Base-by-base conservation (phyloP, 2,797 vertebrate species). In the Moxostoma hubbsi region DNA sequence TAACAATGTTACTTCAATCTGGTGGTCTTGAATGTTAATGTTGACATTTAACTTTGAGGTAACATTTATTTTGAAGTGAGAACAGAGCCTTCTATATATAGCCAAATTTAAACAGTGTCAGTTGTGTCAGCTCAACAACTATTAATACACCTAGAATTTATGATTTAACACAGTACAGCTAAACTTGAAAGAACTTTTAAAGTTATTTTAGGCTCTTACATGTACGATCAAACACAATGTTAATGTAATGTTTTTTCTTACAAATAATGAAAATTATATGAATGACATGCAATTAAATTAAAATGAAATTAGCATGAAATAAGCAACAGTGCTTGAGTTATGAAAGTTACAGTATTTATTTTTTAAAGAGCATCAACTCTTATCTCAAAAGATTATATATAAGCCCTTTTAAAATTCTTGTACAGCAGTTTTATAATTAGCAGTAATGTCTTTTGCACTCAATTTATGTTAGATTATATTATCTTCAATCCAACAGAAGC, bases 21-120 rank as follows among this genome's bases (percentile, higher is more conserved):
- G 45, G 24, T 79, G 9, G 9, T 36, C 9, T 57, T 11, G 66
- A 51, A 82, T 8, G 49, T 57, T 65, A 18, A 72, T 70, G 36
- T 63, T 64, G 61, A 66, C 65, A 79, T 55, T 81, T n/a, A 57
- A 78, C 55, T 77, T 76, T 76, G 55, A 51, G 46, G 64, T 79
- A 50, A 77, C 51, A 74, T 80, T 83, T 73, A 66, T n/a, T 75
- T 53, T 43, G 64, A 63, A 51, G 73, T 49, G 71, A 24, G 77
- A 66, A 75, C 1, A 68, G 54, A 72, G 7, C 15, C 45, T 66
- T 70, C 75, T 76, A 63, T 50, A 53, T 59, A 75, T 77, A 80
- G 50, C 67, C 59, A 75, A 57, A 50, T 51, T 45, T n/a, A 53
- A 79, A 64, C 55, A 47, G 47, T 49, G 24, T 49, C 74, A 68